phyloP scores from a whole-genome alignment of 1,140 invertebrate species.

The Nasonia longicornis region DNA sequence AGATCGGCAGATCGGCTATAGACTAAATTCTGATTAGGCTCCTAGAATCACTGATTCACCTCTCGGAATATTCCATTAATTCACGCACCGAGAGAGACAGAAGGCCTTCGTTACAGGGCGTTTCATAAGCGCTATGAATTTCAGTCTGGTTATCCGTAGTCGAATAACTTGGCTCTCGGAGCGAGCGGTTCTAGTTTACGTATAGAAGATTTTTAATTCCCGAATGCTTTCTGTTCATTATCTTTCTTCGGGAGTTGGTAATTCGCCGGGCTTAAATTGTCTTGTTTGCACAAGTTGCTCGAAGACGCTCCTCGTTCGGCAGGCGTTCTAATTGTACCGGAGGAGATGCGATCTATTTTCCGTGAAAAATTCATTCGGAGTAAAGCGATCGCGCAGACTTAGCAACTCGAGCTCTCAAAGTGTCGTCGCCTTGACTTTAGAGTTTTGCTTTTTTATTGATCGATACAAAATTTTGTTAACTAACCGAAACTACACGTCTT shows the following conservation, averaged over 20 bases:
- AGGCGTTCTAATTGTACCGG: not conserved
- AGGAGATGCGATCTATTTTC: not conserved
- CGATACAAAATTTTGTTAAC: no score
- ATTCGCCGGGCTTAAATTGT: constrained; percentile 18
- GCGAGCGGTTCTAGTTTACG: not conserved
- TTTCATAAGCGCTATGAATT: not conserved
- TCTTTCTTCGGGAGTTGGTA: constrained; percentile 20
- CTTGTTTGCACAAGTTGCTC: constrained; percentile 7
- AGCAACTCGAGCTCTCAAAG: no score
- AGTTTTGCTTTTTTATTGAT: no score
- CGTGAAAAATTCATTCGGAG: no score
- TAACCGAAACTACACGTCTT: no score
- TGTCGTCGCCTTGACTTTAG: no score
- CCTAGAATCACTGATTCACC: not conserved
- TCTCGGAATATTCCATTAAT: not conserved
- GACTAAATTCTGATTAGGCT: not conserved
- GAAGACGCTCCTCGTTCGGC: not conserved
- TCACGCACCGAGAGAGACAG: not conserved
- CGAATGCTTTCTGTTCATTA: constrained; percentile 18
- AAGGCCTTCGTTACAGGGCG: not conserved
- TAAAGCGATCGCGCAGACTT: no score
- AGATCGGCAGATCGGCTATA: no score
- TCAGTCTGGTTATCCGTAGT: not conserved
- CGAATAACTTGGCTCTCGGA: not conserved
- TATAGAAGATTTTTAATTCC: constrained; percentile 21